These are phyloP conservation scores for Ictalurus punctatus DNA, from an alignment of 2,113 vertebrate species.

Conservation along the genomic window DNA sequence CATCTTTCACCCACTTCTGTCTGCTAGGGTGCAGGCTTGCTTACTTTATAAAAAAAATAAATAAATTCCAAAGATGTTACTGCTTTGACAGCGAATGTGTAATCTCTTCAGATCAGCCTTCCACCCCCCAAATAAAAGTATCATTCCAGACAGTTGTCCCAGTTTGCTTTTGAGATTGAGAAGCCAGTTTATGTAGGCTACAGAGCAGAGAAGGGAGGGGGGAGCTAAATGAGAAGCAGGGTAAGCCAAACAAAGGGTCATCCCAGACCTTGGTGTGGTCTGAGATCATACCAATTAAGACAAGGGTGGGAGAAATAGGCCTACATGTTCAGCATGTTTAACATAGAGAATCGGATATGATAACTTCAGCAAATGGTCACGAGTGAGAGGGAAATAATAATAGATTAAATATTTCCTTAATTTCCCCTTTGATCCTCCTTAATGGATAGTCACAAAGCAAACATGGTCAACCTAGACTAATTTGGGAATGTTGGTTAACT, in stretches of 20 bases:
- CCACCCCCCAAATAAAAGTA: too few relatives aligned
- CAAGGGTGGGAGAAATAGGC: too few relatives aligned
- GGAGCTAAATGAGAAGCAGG: background rate
- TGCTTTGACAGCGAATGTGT: background rate
- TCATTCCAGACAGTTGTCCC: background rate
- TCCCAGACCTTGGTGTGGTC: background rate
- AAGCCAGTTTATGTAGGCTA: background rate
- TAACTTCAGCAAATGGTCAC: background rate
- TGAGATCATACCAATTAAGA: background rate
- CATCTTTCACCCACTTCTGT: background rate
- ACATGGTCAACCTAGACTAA: background rate
- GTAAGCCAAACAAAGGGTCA: background rate
- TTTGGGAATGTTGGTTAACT: background rate
- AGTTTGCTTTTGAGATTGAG: background rate
- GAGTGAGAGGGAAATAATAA: background rate
- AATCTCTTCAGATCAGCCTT: background rate
- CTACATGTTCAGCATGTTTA: background rate
- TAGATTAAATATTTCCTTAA: background rate
- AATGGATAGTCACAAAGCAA: background rate
- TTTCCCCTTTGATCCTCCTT: background rate
- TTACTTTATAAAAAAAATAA: too few relatives aligned
- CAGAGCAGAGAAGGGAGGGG: background rate
- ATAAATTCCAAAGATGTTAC: background rate
- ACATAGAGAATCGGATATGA: background rate
- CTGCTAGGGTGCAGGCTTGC: background rate